Percentiles rank a stretch among this genome's conserved stretches.
phyloP scores from a whole-genome alignment of 2,888 invertebrate species.

The Drosophila tanythrix region DNA sequence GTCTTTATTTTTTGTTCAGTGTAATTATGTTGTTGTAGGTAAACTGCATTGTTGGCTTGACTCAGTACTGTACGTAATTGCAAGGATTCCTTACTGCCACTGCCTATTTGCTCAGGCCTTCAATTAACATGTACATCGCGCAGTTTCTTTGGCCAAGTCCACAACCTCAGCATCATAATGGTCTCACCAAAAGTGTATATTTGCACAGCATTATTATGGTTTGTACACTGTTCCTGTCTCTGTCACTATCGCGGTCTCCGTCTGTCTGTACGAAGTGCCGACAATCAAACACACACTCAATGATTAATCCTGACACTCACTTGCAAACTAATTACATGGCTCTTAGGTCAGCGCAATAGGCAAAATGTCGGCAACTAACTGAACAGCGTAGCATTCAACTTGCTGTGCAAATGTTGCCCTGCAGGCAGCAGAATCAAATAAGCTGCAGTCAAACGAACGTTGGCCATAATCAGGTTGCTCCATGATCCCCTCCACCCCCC shows the following conservation, averaged over 20 bases:
- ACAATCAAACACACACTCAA: conserved; percentile 79
- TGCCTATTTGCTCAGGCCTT: conserved; percentile 62
- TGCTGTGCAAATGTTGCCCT: conserved; percentile 32
- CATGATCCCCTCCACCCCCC: background rate
- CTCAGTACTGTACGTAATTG: conserved; percentile 58
- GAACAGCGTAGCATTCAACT: background rate
- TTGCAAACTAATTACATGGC: conserved; percentile 81
- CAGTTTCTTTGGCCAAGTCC: conserved; percentile 66
- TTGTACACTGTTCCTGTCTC: background rate
- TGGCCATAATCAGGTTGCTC: conserved; percentile 70
- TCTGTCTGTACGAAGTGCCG: conserved; percentile 59
- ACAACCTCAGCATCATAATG: conserved; percentile 43
- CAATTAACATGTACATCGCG: conserved; percentile 75
- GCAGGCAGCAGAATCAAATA: conserved; percentile 53
- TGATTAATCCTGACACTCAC: conserved; percentile 81
- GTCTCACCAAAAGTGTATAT: conserved; percentile 50
- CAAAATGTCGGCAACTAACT: conserved; percentile 6
- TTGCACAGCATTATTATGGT: conserved; percentile 67
- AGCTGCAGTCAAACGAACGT: conserved; percentile 54
- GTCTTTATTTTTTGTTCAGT: conserved; percentile 24
- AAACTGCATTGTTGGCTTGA: conserved; percentile 39
- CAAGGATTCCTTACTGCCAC: conserved; percentile 44
- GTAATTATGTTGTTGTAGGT: conserved; percentile 39
- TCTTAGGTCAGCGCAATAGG: conserved; percentile 67
- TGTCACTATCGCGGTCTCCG: conserved; percentile 19